Conservation (phyloP, 1,140 invertebrate species). For the Araneus ventricosus region DNA sequence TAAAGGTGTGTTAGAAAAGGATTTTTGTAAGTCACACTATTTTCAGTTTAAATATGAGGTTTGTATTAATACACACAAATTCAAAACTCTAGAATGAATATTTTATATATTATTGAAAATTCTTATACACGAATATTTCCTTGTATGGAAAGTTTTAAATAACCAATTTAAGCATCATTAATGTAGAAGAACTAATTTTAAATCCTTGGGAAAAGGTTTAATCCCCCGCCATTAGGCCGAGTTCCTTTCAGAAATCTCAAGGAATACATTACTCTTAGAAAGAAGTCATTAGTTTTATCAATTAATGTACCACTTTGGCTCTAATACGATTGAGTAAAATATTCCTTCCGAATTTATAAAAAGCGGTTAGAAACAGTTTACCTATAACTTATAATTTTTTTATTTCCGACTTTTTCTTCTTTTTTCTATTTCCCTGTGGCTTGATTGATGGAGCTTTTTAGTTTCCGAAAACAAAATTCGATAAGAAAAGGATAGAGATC, state of each 20-base stretch:
- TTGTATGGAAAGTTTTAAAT: background rate
- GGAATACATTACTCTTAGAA: slow-evolving; percentile 7
- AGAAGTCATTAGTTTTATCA: slow-evolving; percentile 38
- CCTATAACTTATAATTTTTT: slow-evolving; percentile 31
- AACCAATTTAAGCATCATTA: background rate
- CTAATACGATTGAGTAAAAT: background rate
- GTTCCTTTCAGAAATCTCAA: background rate
- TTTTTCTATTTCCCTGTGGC: slow-evolving; percentile 15
- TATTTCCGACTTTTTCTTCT: background rate
- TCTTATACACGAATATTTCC: background rate
- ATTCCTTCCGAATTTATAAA: slow-evolving; percentile 10
- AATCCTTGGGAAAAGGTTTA: background rate
- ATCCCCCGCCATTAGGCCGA: background rate
- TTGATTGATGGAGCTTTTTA: slow-evolving; percentile 54
- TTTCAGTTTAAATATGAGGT: too few relatives aligned
- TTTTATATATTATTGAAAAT: background rate
- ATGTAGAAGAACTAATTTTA: background rate
- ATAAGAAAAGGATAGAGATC: slow-evolving; percentile 58
- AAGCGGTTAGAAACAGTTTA: slow-evolving; percentile 25
- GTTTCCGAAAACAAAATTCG: slow-evolving; percentile 50
- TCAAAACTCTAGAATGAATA: too few relatives aligned
- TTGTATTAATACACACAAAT: too few relatives aligned
- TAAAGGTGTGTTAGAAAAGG: too few relatives aligned
- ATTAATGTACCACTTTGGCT: slow-evolving; percentile 26
- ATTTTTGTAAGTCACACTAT: too few relatives aligned